Base-by-base conservation (phyloP, 1,140 invertebrate genomes). In the Pachypeltis micranthus region DNA sequence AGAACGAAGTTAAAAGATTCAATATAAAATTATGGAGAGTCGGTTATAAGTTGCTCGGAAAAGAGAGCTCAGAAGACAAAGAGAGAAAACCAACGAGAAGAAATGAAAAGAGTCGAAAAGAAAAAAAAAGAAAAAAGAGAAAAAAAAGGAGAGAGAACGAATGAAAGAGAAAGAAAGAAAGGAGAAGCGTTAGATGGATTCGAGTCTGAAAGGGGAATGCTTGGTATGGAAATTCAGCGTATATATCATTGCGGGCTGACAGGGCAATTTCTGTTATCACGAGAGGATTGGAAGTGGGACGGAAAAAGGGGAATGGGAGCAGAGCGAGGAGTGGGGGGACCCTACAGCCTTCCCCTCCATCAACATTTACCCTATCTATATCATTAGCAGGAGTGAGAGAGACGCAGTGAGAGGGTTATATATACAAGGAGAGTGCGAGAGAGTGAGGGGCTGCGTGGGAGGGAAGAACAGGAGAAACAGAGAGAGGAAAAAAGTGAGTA, bases 301-400 rank as follows among this genome's bases (percentile, higher is more conserved):
- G 68, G 67, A 68, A 67, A 67, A 65, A 66, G 65, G 51, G n/a
- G n/a, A n/a, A n/a, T 44, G 74, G 74, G 72, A 72, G 71, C 72
- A 56, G 56, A 28, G 29, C 31, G 56, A 12, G 24, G 4, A 31
- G 29, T 31, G 72, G 70, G 70, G 72, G 71, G 70, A 72, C 75
- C 75, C 73, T 75, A 72, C 74, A 74, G 67, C 51, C 64, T 66
- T 59, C 67, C 61, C 64, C 61, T 55, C 57, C 66, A 27, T 61
- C 61, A 63, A 28, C 61, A 59, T 67, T 63, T 44, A 61, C 44
- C 60, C 24, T 44, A 44, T 24, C 44, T 47, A 24, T 29, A 56
- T 39, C 54, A 57, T 57, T 57, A 57, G 55, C 55, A 7, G 23
- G 55, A 39, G n/a, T n/a, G n/a, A n/a, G n/a, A n/a, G n/a, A n/a